phyloP scores from a whole-genome alignment of 2,113 vertebrate genomes.

The Calonectris borealis region DNA sequence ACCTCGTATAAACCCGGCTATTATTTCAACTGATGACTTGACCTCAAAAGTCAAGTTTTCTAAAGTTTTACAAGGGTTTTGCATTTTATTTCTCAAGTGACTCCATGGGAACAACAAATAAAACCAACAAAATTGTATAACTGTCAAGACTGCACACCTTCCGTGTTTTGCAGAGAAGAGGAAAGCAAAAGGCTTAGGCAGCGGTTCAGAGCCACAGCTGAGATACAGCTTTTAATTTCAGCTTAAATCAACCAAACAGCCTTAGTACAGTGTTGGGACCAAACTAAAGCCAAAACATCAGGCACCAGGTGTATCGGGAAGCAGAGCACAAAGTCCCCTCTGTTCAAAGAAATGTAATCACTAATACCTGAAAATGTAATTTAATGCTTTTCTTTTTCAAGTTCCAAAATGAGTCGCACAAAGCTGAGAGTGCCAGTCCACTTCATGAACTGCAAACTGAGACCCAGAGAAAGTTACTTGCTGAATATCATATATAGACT shows the following conservation, averaged over 20 bases:
- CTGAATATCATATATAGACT: background rate
- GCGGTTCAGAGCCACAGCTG: background rate
- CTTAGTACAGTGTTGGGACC: background rate
- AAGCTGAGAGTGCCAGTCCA: background rate
- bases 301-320: background rate
- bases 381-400: background rate
- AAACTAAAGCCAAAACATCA: conserved; percentile 8
- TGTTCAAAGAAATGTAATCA: background rate
- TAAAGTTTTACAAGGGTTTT: background rate
- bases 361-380: background rate
- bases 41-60: background rate
- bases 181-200: background rate
- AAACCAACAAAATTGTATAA: background rate
- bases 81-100: background rate
- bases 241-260: background rate
- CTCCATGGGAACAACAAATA: background rate
- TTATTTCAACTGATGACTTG: background rate
- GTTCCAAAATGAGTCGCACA: background rate
- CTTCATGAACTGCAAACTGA: background rate
- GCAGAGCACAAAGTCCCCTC: background rate
- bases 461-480: background rate
- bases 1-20: background rate
- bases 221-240: background rate
- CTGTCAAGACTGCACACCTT: background rate
- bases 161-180: background rate